These are phyloP conservation scores for Lamprologus lemairii DNA, from an alignment of 2,113 vertebrate species.

Conservation along the genomic window DNA sequence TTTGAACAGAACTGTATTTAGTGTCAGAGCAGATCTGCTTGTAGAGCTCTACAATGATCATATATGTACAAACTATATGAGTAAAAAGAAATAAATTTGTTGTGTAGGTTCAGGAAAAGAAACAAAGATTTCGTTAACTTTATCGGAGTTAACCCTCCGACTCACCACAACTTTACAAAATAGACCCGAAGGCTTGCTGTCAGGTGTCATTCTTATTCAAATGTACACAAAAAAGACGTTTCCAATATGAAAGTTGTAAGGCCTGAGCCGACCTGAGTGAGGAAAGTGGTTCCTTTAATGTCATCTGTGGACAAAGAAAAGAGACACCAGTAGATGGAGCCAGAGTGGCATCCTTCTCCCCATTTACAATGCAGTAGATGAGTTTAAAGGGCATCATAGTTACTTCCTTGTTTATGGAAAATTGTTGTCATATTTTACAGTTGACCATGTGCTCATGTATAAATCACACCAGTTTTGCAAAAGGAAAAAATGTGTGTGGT, in stretches of 20 bases:
- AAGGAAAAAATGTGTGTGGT: neutral
- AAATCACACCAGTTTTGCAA: neutral
- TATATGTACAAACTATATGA: neutral
- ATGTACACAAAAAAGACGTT: neutral
- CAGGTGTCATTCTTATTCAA: neutral
- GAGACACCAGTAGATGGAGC: slow-evolving; percentile 30
- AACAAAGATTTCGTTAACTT: neutral
- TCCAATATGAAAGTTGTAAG: neutral
- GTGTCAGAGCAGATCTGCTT: neutral
- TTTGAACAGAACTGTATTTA: neutral
- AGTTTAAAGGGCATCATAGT: neutral
- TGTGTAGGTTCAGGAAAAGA: neutral
- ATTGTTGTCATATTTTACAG: neutral
- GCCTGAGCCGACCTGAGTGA: neutral
- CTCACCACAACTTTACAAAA: neutral
- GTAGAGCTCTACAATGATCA: neutral
- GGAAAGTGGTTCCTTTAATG: neutral
- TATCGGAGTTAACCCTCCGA: neutral
- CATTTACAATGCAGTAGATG: neutral
- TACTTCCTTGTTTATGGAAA: neutral
- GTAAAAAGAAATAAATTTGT: neutral
- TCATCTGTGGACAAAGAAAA: neutral
- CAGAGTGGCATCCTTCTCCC: neutral
- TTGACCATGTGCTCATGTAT: neutral
- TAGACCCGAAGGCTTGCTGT: neutral